phyloP scores from a whole-genome alignment of 2,797 vertebrate genomes.

The Meriones psammophilus region DNA sequence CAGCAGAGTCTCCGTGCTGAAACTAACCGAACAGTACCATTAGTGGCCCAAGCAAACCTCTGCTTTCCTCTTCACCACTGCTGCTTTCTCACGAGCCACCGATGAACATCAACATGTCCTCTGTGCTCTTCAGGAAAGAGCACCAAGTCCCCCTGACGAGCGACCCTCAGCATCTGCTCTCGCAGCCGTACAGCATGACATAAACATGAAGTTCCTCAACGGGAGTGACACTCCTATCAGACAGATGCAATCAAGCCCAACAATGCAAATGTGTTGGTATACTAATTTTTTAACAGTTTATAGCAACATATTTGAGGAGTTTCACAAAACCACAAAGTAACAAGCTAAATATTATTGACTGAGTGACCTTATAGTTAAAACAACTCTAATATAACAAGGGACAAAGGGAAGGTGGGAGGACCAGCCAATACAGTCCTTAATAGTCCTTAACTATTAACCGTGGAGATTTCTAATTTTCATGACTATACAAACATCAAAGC shows the following conservation, averaged over 20 bases:
- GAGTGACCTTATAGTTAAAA: conserved; percentile 8
- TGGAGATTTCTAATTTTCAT: conserved; percentile 42
- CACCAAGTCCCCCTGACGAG: neutral
- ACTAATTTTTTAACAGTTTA: conserved; percentile 39
- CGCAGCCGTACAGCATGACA: neutral
- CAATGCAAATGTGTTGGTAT: neutral
- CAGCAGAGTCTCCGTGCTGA: conserved; percentile 5
- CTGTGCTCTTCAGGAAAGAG: neutral
- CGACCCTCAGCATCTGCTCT: neutral
- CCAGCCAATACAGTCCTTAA: neutral
- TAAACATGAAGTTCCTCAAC: neutral
- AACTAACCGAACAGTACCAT: neutral
- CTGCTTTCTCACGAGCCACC: conserved; percentile 6
- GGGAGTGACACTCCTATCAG: neutral
- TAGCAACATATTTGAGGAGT: neutral
- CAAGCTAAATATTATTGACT: neutral
- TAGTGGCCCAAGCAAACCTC: neutral
- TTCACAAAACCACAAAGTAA: conserved; percentile 41
- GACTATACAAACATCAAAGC: neutral
- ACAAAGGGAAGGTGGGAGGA: neutral
- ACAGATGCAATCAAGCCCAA: neutral
- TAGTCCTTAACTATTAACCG: conserved; percentile 4
- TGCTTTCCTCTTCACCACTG: neutral
- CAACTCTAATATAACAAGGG: neutral
- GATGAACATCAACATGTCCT: neutral